Evolutionary conservation across 2,888 invertebrate species (phyloP), one percentile per base, ranked within the genome.

Genomic region (Argynnis bischoffii): DNA sequence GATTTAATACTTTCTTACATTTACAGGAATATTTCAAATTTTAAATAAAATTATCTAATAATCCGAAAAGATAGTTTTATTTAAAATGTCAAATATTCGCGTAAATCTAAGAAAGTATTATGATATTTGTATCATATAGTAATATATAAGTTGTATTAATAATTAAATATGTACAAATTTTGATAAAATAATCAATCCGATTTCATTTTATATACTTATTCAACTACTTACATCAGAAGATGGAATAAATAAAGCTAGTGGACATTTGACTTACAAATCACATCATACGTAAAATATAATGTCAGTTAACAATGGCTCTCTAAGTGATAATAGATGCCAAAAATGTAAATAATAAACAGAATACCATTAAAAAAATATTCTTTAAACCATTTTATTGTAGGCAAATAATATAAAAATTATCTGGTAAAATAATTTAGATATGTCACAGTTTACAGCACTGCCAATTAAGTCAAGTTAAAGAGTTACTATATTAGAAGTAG

Each of bases 311-410:
- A 67, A 73, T 78, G 81, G 85, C 85, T 84, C 82, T 84, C 80
- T 77, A 79, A 83, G 87, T 87, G 87, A 87, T 86, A 84, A 79
- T 79, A 78, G 81, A 86, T 87, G 87, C 87, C 87, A 88, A 86
- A 77, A 77, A 77, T 69, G 72, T 75, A 72, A 64, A 75, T 72
- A 74, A 66, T 41, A 41, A 41, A 41, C 71, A 67, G 50, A 65
- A 65, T 67, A 69, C 69, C 70, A 69, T 59, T 50, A 70, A 66
- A 53, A 64, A 59, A 26, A 26, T 63, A 57, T 69, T 72, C 64
- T 70, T 70, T 69, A 65, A 66, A 69, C 56, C 67, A 69, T 70
- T 69, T 66, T 64, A 59, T 55, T 59, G 26, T 71, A 61, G 61
- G 26, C 4, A 57, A 59, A 50, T 68, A 60, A 60, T 60, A 55